Base-by-base conservation (phyloP, 2,113 vertebrate genomes). In the Myocastor coypus region DNA sequence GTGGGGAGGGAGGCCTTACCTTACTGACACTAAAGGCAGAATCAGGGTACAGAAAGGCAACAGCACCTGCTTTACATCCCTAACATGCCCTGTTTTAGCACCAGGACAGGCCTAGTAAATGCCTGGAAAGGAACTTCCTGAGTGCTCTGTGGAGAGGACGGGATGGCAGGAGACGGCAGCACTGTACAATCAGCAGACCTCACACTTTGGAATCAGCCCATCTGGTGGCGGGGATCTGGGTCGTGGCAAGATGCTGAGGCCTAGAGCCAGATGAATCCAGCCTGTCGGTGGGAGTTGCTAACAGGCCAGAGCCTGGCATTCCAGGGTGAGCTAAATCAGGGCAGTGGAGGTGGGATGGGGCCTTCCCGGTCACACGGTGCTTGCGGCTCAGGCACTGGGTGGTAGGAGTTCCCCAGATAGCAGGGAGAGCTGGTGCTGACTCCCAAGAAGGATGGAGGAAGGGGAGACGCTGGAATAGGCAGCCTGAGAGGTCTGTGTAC, bases 171-270 rank as follows among this genome's bases (percentile, higher is more conserved):
- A 30, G 78, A 91, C 24, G 8, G 7, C 17, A n/a, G 68, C 37
- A 42, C 80, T 0, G 0, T 2, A 40, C 0, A 9, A 8, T 3
- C 32, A 9, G 57, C 17, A 61, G 69, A 82, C 32, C 37, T 32
- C 3, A 30, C 64, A 69, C 37, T 80, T 75, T 1, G 0, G 81
- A 89, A 52, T 37, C 0, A 9, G 64, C 16, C 34, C 64, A 22
- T 87, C 91, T 94, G 78, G 63, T 2, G 0, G 80, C 7, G 0
- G 40, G 26, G 4, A 24, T 68, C 81, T 85, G 69, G 59, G 55
- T 64, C 9, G n/a, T 71, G 42, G 64, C 20, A 71, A 69, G 92
- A 82, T 30, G 42, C 80, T 55, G 14, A 71, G 86, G 66, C 57
- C 40, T 30, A 68, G 37, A 88, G 71, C 42, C 19, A 1, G 55